Evolutionary conservation across 2,888 invertebrate species (phyloP), one percentile per base, ranked within the genome.

Genomic region (Calephelis perditalis): DNA sequence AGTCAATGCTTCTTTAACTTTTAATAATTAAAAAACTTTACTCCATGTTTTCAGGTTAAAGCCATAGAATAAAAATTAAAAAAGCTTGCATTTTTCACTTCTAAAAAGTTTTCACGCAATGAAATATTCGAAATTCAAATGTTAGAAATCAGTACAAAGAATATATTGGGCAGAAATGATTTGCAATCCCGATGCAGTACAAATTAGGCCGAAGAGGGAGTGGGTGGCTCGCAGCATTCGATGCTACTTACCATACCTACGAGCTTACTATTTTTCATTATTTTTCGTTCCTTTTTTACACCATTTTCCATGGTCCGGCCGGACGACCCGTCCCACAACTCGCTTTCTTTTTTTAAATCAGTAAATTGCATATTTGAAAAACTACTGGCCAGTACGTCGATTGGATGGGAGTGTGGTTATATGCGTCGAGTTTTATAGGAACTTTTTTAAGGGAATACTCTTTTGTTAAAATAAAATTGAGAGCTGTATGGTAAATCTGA

Each of bases 351-450:
- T 82, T 84, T 84, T 79, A 83, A 88, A 88, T 88, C 87, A 86
- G 84, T 84, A 88, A 89, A 88, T 87, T 88, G 87, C 87, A 87
- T 88, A 89, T 89, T 86, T 86, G 86, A 86, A 86, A 88, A 87
- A 88, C 86, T 88, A 87, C 82, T 78, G 76, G 77, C 68, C 68
- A 64, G 68, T 66, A 71, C 72, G 70, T 73, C 75, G 74, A 77
- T 75, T 75, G 74, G 71, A 73, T 68, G 68, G 69, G 67, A 67
- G 63, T 62, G 68, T 65, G 56, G 67, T 59, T 47, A 60, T 63
- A 57, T 58, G 60, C 56, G 59, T 56, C 57, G 49, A 65, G 63
- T 67, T 69, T 68, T 67, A 65, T 67, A 63, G 65, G 62, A 62
- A 58, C 64, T 65, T 68, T 68, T 69, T 69, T 68, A 65, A 67